These are phyloP conservation scores for Elaphurus davidianus DNA, from an alignment of 2,113 vertebrate genomes.

Conservation along the genomic window DNA sequence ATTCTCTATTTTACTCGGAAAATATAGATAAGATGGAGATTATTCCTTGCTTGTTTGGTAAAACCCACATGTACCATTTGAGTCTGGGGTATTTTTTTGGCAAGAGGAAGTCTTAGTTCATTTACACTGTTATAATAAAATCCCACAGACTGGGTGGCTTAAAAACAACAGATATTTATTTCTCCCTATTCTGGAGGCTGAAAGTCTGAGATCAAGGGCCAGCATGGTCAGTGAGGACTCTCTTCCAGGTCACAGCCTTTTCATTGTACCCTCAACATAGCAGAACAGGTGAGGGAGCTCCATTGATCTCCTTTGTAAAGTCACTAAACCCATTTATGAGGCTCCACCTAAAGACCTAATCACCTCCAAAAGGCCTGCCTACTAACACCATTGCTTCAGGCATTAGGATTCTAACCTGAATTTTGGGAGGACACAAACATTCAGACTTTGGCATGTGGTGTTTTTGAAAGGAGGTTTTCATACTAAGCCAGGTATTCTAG, in stretches of 20 bases:
- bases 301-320: not conserved
- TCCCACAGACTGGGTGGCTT: not conserved
- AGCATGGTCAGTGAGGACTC: too few relatives aligned
- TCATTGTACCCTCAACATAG: not conserved
- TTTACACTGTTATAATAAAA: not conserved
- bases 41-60: not conserved
- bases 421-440: not conserved
- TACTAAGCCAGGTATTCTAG: too few relatives aligned
- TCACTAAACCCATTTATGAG: not conserved
- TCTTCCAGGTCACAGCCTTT: not conserved
- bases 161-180: not conserved
- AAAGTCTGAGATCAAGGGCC: not conserved
- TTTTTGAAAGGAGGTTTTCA: not conserved
- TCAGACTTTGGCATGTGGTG: not conserved
- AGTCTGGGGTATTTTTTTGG: not conserved
- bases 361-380: not conserved
- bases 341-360: not conserved
- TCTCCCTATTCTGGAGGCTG: not conserved
- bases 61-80: not conserved
- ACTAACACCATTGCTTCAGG: not conserved
- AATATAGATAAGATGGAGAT: not conserved
- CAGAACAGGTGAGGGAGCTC: not conserved
- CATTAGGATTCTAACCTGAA: too few relatives aligned
- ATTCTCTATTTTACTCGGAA: not conserved
- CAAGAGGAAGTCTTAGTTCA: not conserved